phyloP scores from a whole-genome alignment of 2,888 invertebrate species.

The Diploptera punctata region DNA sequence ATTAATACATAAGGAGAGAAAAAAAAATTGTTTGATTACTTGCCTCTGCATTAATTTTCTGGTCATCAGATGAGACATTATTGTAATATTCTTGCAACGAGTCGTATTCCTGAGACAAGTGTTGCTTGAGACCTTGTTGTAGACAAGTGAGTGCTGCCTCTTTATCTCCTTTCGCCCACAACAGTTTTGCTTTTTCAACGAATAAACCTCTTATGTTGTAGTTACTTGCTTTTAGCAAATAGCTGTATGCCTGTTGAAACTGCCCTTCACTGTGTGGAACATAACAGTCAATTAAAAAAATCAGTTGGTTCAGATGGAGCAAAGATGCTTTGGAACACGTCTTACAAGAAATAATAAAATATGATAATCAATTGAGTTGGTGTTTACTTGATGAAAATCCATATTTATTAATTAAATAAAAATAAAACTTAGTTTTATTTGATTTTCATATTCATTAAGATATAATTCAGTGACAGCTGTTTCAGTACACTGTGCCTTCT shows the following conservation, averaged over 20 bases:
- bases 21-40: not conserved
- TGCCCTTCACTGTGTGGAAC: conserved; percentile 61
- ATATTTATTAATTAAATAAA: no score
- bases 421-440: no score
- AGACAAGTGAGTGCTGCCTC: conserved; percentile 80
- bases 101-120: conserved; percentile 58
- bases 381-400: no score
- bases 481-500: no score
- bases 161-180: conserved; percentile 85
- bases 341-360: no score
- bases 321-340: no score
- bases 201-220: conserved; percentile 81
- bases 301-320: no score
- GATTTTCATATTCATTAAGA: no score
- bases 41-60: conserved; percentile 49
- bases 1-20: no score
- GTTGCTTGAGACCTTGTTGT: conserved; percentile 70
- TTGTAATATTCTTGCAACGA: conserved; percentile 39
- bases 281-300: no score
- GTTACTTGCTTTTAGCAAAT: conserved; percentile 83
- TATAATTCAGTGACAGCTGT: no score
- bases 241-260: conserved; percentile 83
- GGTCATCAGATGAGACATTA: conserved; percentile 47
- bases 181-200: conserved; percentile 89
- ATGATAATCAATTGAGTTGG: no score